These are phyloP conservation scores for Limenitis camilla DNA, from an alignment of 2,888 invertebrate species.

Conservation along the genomic window DNA sequence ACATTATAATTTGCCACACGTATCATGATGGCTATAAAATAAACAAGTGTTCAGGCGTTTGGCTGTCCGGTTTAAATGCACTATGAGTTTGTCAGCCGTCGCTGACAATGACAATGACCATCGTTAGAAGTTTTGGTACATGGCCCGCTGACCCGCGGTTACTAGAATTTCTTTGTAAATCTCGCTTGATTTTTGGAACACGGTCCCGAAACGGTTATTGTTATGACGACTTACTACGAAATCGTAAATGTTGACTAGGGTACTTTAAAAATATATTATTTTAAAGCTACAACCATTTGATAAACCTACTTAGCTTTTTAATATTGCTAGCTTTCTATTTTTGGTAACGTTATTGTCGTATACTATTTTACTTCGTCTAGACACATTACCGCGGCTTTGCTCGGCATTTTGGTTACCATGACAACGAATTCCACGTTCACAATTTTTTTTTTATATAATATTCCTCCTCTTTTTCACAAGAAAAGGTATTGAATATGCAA, in stretches of 20 bases:
- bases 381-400: too few relatives aligned
- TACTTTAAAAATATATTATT: not conserved
- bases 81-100: constrained; percentile 20
- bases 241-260: not conserved
- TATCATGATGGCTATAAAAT: not conserved
- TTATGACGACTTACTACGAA: constrained; percentile 18
- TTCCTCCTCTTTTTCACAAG: too few relatives aligned
- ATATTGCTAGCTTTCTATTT: not conserved
- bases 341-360: too few relatives aligned
- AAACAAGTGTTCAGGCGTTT: constrained; percentile 7
- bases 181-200: constrained; percentile 16
- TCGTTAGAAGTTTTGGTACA: constrained; percentile 41
- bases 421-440: too few relatives aligned
- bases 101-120: constrained; percentile 43
- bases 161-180: constrained; percentile 34
- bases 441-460: too few relatives aligned
- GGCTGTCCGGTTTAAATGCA: constrained; percentile 5
- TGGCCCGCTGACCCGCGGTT: constrained; percentile 41
- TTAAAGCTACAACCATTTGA: not conserved
- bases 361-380: too few relatives aligned
- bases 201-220: constrained; percentile 8
- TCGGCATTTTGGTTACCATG: too few relatives aligned
- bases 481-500: too few relatives aligned
- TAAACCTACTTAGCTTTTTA: not conserved
- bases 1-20: not conserved